phyloP scores from a whole-genome alignment of 2,888 invertebrate species.

The Ephialtes manifestator region DNA sequence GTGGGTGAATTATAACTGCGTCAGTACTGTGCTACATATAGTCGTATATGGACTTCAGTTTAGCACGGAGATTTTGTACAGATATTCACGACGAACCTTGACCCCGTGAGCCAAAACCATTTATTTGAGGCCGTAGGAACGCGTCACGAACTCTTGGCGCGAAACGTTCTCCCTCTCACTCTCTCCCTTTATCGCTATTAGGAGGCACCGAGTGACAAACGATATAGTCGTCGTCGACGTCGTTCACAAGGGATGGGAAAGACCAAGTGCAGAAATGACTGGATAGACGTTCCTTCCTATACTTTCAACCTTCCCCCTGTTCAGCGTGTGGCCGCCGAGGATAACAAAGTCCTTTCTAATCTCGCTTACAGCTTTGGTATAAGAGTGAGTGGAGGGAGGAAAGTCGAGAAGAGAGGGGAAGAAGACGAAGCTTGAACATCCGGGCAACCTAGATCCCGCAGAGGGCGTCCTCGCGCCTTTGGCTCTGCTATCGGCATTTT shows the following conservation, averaged over 20 bases:
- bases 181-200: slow-evolving; percentile 19
- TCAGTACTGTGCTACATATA: slow-evolving; percentile 31
- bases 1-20: slow-evolving; percentile 66
- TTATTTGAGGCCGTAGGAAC: slow-evolving; percentile 64
- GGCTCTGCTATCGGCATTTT: slow-evolving; percentile 67
- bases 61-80: slow-evolving; percentile 23
- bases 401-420: slow-evolving; percentile 7
- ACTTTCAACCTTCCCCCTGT: slow-evolving; percentile 7
- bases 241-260: slow-evolving; percentile 10
- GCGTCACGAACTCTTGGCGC: slow-evolving; percentile 53
- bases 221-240: slow-evolving; percentile 57
- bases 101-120: slow-evolving; percentile 64
- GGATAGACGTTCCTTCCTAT: slow-evolving; percentile 11
- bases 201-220: slow-evolving; percentile 62
- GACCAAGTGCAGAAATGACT: background rate
- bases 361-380: slow-evolving; percentile 63
- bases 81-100: slow-evolving; percentile 62
- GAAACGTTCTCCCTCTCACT: background rate
- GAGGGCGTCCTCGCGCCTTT: slow-evolving; percentile 53
- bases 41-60: background rate
- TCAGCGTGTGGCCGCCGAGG: slow-evolving; percentile 7
- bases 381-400: background rate
- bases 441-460: slow-evolving; percentile 52
- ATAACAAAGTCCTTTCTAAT: slow-evolving; percentile 71
- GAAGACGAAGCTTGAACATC: slow-evolving; percentile 10